Evolutionary conservation across 2,797 vertebrate genomes (phyloP).

Genomic region (Danio choprae): DNA sequence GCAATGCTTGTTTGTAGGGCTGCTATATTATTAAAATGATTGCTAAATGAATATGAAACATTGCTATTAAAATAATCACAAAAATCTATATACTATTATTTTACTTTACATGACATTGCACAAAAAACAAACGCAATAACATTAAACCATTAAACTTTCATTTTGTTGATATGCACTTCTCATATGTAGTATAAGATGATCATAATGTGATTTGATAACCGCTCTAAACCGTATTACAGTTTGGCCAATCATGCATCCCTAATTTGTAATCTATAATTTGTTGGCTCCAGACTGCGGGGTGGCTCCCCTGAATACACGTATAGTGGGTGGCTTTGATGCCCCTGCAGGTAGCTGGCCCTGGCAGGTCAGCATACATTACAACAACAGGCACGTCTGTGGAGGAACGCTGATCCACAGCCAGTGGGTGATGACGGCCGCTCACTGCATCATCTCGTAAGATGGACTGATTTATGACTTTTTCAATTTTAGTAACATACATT

Average conservation of each 20-base stretch:
- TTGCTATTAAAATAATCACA: too few species aligned
- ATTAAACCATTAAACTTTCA: too few species aligned
- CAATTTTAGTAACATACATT: neutral
- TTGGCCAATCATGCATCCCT: neutral
- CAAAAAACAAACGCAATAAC: too few species aligned
- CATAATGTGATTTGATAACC: neutral
- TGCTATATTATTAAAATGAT: too few species aligned
- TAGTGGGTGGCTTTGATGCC: slow-evolving; percentile 69
- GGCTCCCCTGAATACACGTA: slow-evolving; percentile 64
- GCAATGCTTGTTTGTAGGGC: too few species aligned
- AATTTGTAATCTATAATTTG: neutral
- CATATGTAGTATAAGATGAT: neutral
- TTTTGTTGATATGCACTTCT: neutral
- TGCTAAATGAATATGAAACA: too few species aligned
- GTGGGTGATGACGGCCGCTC: slow-evolving; percentile 75
- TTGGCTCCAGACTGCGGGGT: slow-evolving; percentile 68
- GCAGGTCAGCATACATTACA: slow-evolving; percentile 68
- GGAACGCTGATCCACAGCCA: slow-evolving; percentile 70
- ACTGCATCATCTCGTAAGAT: slow-evolving; percentile 66
- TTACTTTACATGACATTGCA: neutral
- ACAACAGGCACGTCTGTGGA: slow-evolving; percentile 60
- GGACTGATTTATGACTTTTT: neutral
- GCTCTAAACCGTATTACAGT: neutral
- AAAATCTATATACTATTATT: too few species aligned
- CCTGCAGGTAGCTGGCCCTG: slow-evolving; percentile 72